A percentile compares a stretch with the other conserved stretches of the same genome.
These are phyloP conservation scores for Clusia tigrina DNA, from an alignment of 2,888 invertebrate genomes.

Conservation along the genomic window DNA sequence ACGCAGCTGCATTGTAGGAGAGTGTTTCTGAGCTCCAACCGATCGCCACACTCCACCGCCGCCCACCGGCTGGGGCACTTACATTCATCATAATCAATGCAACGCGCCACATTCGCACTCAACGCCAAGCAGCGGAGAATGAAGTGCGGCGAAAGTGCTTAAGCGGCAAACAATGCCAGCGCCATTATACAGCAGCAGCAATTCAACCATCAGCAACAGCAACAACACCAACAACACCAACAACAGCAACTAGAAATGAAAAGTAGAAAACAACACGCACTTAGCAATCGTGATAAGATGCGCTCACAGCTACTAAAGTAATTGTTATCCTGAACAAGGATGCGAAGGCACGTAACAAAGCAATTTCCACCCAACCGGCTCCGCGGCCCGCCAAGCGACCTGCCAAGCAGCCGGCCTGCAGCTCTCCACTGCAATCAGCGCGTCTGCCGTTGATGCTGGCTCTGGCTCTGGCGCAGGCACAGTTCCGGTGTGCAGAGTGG, in stretches of 20 bases:
- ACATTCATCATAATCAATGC: neutral
- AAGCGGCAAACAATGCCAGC: constrained; percentile 1
- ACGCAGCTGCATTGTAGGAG: no score
- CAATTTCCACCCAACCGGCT: neutral
- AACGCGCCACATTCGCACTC: neutral
- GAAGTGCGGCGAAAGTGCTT: constrained; percentile 5
- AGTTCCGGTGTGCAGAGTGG: neutral
- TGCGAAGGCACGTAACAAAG: constrained; percentile 52
- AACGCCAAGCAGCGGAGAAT: neutral
- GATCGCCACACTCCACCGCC: neutral
- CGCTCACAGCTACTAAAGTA: constrained; percentile 38
- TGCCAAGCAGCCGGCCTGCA: neutral
- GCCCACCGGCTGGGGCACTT: no score
- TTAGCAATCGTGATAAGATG: constrained; percentile 4
- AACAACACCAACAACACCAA: neutral
- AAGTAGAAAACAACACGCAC: neutral
- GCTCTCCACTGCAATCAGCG: neutral
- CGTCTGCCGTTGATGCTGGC: neutral
- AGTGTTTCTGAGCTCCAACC: no score
- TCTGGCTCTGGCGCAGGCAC: neutral
- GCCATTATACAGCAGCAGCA: neutral
- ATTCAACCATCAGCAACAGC: neutral
- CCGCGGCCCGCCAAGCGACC: neutral
- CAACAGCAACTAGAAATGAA: neutral
- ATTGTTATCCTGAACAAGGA: constrained; percentile 55